These are phyloP conservation scores for Entomobrya proxima DNA, from an alignment of 2,888 invertebrate species.

Conservation along the genomic window DNA sequence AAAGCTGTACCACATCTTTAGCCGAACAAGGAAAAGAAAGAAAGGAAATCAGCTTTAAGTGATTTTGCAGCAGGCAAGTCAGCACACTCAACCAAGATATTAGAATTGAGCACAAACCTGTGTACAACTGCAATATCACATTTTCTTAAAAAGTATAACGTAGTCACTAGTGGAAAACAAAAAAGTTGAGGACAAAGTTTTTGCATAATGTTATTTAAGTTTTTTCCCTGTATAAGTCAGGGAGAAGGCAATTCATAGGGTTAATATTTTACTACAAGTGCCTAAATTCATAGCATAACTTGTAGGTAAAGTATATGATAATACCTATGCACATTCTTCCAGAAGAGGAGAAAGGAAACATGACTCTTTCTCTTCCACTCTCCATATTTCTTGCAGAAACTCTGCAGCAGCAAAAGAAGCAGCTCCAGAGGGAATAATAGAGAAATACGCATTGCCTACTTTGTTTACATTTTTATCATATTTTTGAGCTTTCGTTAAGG, in stretches of 20 bases:
- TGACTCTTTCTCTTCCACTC: not conserved
- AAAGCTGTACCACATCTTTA: not conserved
- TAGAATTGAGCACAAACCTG: slow-evolving; percentile 17
- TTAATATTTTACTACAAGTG: slow-evolving; percentile 33
- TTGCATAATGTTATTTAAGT: slow-evolving; percentile 44
- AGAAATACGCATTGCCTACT: slow-evolving; percentile 35
- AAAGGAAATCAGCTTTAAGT: slow-evolving; percentile 24
- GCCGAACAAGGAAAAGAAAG: not conserved
- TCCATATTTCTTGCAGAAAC: not conserved
- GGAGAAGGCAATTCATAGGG: slow-evolving; percentile 30
- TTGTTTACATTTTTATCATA: slow-evolving; percentile 34
- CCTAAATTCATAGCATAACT: not conserved
- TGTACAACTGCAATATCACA: slow-evolving; percentile 29
- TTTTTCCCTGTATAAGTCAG: slow-evolving; percentile 1
- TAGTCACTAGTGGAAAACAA: slow-evolving; percentile 32
- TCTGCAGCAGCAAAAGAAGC: not conserved
- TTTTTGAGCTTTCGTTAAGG: not conserved
- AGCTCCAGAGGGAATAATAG: slow-evolving; percentile 16
- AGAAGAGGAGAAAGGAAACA: not conserved
- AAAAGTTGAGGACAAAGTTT: slow-evolving; percentile 31
- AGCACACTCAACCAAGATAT: not conserved
- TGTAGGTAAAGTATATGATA: not conserved
- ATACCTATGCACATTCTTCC: not conserved
- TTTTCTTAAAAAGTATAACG: slow-evolving; percentile 25
- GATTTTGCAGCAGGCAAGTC: slow-evolving; percentile 24